Percentiles rank a stretch among this genome's conserved stretches.
Conservation (phyloP, 53 echinoderm and acorn worm genomes). For the Echinarachnius parma region DNA sequence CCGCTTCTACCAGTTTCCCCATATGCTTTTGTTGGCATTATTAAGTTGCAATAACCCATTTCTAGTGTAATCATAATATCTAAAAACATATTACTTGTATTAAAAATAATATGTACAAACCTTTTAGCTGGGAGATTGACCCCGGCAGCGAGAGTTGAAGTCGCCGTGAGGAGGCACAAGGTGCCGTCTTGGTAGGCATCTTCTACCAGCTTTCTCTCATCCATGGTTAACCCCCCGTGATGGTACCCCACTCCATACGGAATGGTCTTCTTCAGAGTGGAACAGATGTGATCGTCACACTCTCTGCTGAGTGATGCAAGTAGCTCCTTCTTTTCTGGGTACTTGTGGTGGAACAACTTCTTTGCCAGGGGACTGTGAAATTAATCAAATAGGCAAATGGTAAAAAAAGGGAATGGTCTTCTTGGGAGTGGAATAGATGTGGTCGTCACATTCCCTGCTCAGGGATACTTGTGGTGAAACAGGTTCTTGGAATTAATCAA, state of each 20-base stretch:
- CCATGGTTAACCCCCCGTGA: slow-evolving; percentile 91
- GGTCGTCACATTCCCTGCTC: slow-evolving; percentile 73
- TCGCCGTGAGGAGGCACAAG: slow-evolving; percentile 78
- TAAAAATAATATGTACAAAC: slow-evolving; percentile 33
- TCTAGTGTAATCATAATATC: too few relatives aligned
- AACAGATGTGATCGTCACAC: slow-evolving; percentile 79
- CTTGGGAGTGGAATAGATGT: slow-evolving; percentile 75
- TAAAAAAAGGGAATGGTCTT: slow-evolving; percentile 85
- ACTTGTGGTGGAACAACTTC: slow-evolving; percentile 68
- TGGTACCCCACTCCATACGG: slow-evolving; percentile 89
- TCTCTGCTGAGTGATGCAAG: slow-evolving; percentile 65
- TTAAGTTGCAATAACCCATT: too few relatives aligned
- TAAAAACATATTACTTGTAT: too few relatives aligned
- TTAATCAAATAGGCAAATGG: too few relatives aligned
- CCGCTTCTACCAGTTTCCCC: too few relatives aligned
- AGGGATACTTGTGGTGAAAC: slow-evolving; percentile 70
- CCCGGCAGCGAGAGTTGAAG: slow-evolving; percentile 91
- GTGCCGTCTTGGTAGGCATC: slow-evolving; percentile 88
- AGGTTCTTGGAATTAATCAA: too few relatives aligned
- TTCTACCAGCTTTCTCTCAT: slow-evolving; percentile 91
- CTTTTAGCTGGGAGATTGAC: slow-evolving; percentile 93
- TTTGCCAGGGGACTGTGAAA: too few relatives aligned
- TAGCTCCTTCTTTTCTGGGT: slow-evolving; percentile 68
- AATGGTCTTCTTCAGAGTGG: slow-evolving; percentile 74
- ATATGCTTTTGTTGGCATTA: too few relatives aligned